Evolutionary conservation across 2,888 invertebrate species (phyloP).

Genomic region (Calameuta idolon): DNA sequence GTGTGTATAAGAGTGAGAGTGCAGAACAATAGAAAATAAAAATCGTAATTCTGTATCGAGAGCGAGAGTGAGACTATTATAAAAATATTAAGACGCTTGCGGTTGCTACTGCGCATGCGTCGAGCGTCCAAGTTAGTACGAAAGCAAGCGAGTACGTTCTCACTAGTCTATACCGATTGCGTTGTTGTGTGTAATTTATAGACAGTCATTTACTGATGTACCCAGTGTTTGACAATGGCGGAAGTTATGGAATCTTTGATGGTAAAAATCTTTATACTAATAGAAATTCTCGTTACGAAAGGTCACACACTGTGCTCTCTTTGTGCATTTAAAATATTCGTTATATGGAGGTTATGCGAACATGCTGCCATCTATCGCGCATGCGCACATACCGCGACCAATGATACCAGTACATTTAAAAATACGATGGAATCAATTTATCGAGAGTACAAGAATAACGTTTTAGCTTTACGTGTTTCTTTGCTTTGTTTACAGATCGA

Average conservation of each 20-base stretch:
- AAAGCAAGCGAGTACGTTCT: not conserved
- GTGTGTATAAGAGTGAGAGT: not conserved
- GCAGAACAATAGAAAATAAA: not conserved
- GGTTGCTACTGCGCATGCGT: not conserved
- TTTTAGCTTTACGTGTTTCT: not conserved
- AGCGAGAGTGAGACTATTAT: not conserved
- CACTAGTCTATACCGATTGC: not conserved
- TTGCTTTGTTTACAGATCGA: slow-evolving; percentile 36
- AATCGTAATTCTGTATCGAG: not conserved
- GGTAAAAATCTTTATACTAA: not conserved
- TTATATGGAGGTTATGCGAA: not conserved
- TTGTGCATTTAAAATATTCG: not conserved
- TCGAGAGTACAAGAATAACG: not conserved
- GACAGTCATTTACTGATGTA: not conserved
- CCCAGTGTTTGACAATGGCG: not conserved
- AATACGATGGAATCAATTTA: not conserved
- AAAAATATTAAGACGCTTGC: not conserved
- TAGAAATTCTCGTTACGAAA: not conserved
- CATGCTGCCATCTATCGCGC: not conserved
- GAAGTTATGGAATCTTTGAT: not conserved
- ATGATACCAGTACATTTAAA: not conserved
- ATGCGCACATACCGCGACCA: not conserved
- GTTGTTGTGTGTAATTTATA: not conserved
- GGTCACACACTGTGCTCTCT: not conserved
- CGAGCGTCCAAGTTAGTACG: not conserved